Evolutionary conservation across 2,113 vertebrate genomes (phyloP), one percentile per base, ranked within the genome.

Genomic region (Odontophorus gujanensis): DNA sequence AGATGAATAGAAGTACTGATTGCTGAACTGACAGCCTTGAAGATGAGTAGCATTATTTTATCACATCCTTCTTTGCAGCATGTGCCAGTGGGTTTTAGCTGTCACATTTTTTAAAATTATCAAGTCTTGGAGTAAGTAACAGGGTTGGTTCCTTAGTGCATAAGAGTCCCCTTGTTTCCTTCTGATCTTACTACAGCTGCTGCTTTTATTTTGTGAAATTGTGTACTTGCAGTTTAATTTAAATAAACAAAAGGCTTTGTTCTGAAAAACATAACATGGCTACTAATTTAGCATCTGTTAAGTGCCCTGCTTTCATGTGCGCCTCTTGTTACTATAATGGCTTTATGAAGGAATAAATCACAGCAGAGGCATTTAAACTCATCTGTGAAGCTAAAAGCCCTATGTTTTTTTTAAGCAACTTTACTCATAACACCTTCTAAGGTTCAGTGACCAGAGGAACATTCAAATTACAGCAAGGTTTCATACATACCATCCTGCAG

Each of bases 1-100:
- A 97, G 96, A 97, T 95, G 96, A 97, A 98, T 97, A 97, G 95
- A 91, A 96, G 94, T 91, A 89, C 96, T 97, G 96, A 97, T 95
- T 96, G 96, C 90, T 92, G 96, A 97, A 94, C 89, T 97, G 97
- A 97, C 97, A 97, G 95, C 87, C 96, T 94, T 96, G 96, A 97
- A 97, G 96, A 97, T 97, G 96, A 97, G 95, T 95, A 96, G 93
- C 91, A 94, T 96, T 97, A 97, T 96, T 97, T 97, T 97, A 96
- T 96, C 96, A 87, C 90, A 95, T 97, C 88, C 93, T 96, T 95
- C 95, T 95, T 90, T 95, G 89, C 89, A 95, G 94, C 96, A 91
- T 96, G 83, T 96, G 92, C 95, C 96, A 94, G 89, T 87, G 92
- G 75, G 92, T 97, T 97, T 97, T 93, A 97, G 84, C 81, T 96